Percentiles rank a stretch among this genome's conserved stretches.
phyloP scores from a whole-genome alignment of 2,888 invertebrate species.

The Serrognathus titanus region DNA sequence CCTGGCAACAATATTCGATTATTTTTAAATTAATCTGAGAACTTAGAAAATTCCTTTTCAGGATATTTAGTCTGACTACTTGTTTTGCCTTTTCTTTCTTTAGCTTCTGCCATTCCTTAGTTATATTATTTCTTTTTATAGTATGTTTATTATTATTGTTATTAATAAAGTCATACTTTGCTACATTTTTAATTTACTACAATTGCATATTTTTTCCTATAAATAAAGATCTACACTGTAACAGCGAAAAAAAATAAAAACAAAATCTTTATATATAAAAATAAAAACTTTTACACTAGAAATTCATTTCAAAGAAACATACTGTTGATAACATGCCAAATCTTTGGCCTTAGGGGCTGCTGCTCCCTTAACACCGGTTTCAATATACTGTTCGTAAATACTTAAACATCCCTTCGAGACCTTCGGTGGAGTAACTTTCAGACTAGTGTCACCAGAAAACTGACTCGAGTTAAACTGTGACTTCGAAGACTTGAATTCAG shows the following conservation, averaged over 20 bases:
- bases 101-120: too few relatives aligned
- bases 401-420: constrained; percentile 61
- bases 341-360: constrained; percentile 48
- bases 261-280: too few relatives aligned
- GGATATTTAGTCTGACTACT: too few relatives aligned
- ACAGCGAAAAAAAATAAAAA: too few relatives aligned
- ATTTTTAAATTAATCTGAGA: too few relatives aligned
- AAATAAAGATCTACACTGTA: too few relatives aligned
- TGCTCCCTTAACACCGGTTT: constrained; percentile 54
- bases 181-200: background rate
- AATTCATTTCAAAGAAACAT: constrained; percentile 40
- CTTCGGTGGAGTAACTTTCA: constrained; percentile 63
- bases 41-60: too few relatives aligned
- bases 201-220: too few relatives aligned
- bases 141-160: background rate
- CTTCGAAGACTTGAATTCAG: constrained; percentile 48
- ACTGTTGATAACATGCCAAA: constrained; percentile 51
- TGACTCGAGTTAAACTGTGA: constrained; percentile 11
- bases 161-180: background rate
- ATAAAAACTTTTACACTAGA: too few relatives aligned
- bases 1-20: too few relatives aligned
- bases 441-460: constrained; percentile 60
- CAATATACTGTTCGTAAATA: constrained; percentile 68
- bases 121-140: background rate
- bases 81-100: too few relatives aligned